A percentile compares a stretch with the other conserved stretches of the same genome.
Evolutionary conservation across 2,797 vertebrate genomes (phyloP).

Genomic region (Pitangus sulphuratus): DNA sequence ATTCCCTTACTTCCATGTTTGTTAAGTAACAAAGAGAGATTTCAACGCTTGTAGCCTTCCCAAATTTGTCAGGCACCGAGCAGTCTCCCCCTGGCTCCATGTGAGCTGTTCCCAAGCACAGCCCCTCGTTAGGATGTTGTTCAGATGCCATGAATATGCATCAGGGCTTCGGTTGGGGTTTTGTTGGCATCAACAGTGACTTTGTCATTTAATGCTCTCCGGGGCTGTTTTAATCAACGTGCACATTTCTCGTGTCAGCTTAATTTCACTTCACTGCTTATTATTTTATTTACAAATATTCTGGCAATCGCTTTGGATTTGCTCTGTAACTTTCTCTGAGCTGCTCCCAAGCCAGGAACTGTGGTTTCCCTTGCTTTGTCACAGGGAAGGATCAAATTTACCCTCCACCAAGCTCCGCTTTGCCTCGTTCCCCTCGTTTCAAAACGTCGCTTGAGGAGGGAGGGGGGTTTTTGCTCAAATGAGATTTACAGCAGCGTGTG

Average conservation of each 20-base stretch:
- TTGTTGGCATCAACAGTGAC: constrained; percentile 65
- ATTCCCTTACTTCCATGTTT: constrained; percentile 70
- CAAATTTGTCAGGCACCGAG: constrained; percentile 68
- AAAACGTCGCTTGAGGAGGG: neutral
- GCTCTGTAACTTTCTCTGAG: neutral
- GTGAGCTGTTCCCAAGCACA: constrained; percentile 61
- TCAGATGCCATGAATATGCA: constrained; percentile 63
- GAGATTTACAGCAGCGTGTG: neutral
- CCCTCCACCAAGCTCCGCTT: neutral
- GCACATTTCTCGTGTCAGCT: constrained; percentile 10
- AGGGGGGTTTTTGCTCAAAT: neutral
- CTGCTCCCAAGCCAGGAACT: neutral
- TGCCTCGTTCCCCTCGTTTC: neutral
- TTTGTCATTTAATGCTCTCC: constrained; percentile 59
- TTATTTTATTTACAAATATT: constrained; percentile 68
- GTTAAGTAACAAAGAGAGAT: constrained; percentile 71
- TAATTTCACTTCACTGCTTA: constrained; percentile 44
- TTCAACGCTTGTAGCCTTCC: constrained; percentile 61
- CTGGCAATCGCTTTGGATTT: neutral
- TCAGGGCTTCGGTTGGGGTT: constrained; percentile 42
- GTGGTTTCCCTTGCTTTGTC: neutral
- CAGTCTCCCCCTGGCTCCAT: constrained; percentile 50
- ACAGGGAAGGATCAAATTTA: neutral
- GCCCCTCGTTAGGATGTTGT: neutral
- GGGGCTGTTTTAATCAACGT: constrained; percentile 47